These are phyloP conservation scores for Brachionus koreanus DNA, from an alignment of 1,140 invertebrate species.

Conservation along the genomic window DNA sequence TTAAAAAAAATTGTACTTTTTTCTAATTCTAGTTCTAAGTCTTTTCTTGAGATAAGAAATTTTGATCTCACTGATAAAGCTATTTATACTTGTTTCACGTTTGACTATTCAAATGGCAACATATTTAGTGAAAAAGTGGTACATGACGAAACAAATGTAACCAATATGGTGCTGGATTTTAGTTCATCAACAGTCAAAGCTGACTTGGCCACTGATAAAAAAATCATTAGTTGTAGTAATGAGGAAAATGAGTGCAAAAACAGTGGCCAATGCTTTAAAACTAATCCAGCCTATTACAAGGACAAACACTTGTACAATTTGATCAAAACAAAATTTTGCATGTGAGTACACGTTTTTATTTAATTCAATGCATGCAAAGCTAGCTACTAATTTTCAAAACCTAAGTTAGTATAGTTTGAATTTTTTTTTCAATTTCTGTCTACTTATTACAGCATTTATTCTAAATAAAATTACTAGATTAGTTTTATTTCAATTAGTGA, in stretches of 20 bases:
- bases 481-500: no score
- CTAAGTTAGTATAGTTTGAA: no score
- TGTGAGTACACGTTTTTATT: background rate
- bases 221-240: background rate
- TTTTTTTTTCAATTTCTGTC: no score
- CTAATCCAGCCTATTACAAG: background rate
- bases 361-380: no score
- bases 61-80: background rate
- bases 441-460: no score
- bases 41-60: background rate
- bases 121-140: constrained; percentile 1
- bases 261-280: background rate
- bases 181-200: background rate
- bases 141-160: background rate
- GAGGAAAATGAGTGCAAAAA: background rate
- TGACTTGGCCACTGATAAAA: background rate
- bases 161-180: background rate
- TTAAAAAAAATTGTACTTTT: background rate
- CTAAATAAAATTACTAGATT: no score
- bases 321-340: background rate
- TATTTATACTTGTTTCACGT: background rate
- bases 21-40: background rate
- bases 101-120: background rate
- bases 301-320: background rate
- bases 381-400: no score